Conservation (phyloP, 2,113 vertebrate genomes). For the Sminthopsis crassicaudata region DNA sequence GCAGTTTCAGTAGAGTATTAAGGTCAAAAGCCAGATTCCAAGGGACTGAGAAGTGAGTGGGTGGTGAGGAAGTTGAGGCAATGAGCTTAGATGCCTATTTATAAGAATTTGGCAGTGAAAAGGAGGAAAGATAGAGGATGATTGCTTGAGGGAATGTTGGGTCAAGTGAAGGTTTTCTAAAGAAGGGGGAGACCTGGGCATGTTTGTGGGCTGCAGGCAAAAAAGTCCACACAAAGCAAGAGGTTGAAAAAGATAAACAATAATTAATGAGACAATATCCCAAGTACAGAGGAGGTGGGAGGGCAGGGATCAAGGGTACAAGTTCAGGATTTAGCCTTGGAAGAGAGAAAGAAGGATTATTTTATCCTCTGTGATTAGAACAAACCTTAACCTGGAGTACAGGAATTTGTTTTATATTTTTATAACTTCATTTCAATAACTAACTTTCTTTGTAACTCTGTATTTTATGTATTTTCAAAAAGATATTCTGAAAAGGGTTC, state of each 20-base stretch:
- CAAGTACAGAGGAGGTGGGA: not conserved
- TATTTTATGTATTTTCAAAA: not conserved
- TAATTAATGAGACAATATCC: not conserved
- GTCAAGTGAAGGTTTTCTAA: not conserved
- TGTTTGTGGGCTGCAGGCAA: not conserved
- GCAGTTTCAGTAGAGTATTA: not conserved
- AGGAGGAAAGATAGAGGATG: not conserved
- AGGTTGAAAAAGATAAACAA: not conserved
- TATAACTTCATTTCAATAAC: not conserved
- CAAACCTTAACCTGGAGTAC: not conserved
- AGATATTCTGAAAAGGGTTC: not conserved
- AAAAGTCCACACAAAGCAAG: not conserved
- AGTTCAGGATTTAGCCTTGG: not conserved
- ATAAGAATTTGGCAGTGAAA: not conserved
- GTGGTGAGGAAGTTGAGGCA: not conserved
- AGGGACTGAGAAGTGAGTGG: conserved; percentile 1
- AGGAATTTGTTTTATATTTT: not conserved
- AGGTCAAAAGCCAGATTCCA: not conserved
- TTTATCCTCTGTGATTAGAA: not conserved
- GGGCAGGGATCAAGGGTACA: not conserved
- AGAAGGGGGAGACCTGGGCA: not conserved
- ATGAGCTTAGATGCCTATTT: not conserved
- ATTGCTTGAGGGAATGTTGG: not conserved
- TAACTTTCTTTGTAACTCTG: not conserved
- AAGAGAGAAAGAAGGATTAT: not conserved